A percentile compares a stretch with the other conserved stretches of the same genome.
phyloP scores from a whole-genome alignment of 2,888 invertebrate species.

The Crioceris asparagi region DNA sequence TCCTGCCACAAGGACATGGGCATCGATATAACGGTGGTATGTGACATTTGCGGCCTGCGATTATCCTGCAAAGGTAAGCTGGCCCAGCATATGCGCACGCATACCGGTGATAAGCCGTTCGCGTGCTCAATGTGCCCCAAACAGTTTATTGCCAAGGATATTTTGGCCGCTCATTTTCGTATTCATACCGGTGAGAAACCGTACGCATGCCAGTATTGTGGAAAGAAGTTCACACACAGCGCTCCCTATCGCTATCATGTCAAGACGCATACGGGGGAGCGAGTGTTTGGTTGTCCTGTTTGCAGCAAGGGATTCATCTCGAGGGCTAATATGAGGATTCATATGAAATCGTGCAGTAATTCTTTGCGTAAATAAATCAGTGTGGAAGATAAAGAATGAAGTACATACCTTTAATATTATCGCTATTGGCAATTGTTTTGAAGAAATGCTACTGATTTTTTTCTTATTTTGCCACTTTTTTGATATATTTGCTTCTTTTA shows the following conservation, averaged over 20 bases:
- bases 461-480: no score
- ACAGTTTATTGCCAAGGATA: conserved; percentile 17
- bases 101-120: conserved; percentile 25
- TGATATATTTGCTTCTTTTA: no score
- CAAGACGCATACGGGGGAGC: conserved; percentile 18
- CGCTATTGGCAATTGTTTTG: no score
- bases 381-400: no score
- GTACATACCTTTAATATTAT: no score
- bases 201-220: conserved; percentile 19
- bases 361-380: conserved; percentile 7
- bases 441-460: no score
- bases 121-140: conserved; percentile 15
- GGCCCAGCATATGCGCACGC: conserved; percentile 27
- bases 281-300: conserved; percentile 13
- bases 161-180: conserved; percentile 24
- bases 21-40: conserved; percentile 34
- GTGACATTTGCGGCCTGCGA: conserved; percentile 31
- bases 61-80: conserved; percentile 35
- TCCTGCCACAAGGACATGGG: conserved; percentile 17
- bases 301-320: conserved; percentile 18
- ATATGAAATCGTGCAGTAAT: conserved; percentile 15
- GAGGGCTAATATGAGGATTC: conserved; percentile 19
- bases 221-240: conserved; percentile 16
- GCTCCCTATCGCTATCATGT: conserved; percentile 18
- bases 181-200: conserved; percentile 29